Percentiles rank a stretch among this genome's conserved stretches.
Conservation (phyloP, 2,888 invertebrate species). For the Pinctada fucata region DNA sequence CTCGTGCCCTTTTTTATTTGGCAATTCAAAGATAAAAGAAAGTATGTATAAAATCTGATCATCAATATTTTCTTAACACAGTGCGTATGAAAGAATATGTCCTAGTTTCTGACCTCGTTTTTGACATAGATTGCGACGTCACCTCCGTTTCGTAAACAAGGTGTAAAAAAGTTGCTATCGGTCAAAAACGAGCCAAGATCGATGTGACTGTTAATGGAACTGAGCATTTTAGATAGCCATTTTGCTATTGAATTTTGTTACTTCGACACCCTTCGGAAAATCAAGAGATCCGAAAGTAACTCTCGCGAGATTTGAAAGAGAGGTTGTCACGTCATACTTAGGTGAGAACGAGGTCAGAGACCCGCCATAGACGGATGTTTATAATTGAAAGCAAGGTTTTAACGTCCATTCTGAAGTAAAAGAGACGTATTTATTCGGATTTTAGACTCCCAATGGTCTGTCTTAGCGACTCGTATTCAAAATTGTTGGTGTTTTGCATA, state of each 20-base stretch:
- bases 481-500: slow-evolving; percentile 27
- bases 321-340: slow-evolving; percentile 7
- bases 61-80: too few species aligned
- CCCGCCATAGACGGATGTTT: slow-evolving; percentile 6
- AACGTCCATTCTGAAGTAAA: slow-evolving; percentile 13
- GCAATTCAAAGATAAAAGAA: too few species aligned
- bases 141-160: neutral
- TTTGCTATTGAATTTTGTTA: slow-evolving; percentile 1
- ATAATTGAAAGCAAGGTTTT: slow-evolving; percentile 26
- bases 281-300: neutral
- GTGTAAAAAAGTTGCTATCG: neutral
- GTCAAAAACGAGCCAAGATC: neutral
- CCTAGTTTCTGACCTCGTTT: too few species aligned
- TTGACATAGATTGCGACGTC: neutral
- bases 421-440: slow-evolving; percentile 22
- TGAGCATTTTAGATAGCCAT: neutral
- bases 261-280: neutral
- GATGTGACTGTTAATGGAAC: neutral
- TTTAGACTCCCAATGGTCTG: slow-evolving; percentile 11
- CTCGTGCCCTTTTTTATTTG: too few species aligned
- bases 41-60: too few species aligned
- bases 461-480: slow-evolving; percentile 30
- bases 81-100: too few species aligned
- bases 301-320: slow-evolving; percentile 7
- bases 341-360: slow-evolving; percentile 18